Evolutionary conservation across 2,888 invertebrate genomes (phyloP).

Genomic region (Orthosia gracilis): DNA sequence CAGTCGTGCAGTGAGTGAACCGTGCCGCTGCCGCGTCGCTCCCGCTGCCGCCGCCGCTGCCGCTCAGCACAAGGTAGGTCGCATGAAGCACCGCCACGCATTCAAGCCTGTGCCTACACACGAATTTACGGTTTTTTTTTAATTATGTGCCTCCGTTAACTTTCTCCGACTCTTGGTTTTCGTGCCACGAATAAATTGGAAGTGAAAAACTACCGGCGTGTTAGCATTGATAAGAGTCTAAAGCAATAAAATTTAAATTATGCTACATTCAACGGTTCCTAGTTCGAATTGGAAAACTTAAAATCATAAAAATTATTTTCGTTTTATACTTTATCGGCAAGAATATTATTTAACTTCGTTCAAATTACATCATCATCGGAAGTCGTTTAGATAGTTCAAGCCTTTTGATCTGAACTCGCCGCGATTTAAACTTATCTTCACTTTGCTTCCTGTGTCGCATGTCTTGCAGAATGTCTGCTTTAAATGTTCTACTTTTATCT

Average conservation of each 20-base stretch:
- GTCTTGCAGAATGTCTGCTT: conserved; percentile 69
- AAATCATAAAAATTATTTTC: not conserved
- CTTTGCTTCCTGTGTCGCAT: conserved; percentile 74
- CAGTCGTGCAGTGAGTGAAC: conserved; percentile 86
- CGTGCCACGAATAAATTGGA: conserved; percentile 67
- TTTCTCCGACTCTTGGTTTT: conserved; percentile 63
- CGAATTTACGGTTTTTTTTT: conserved; percentile 64
- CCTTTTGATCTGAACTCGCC: conserved; percentile 1
- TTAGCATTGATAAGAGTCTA: conserved; percentile 22
- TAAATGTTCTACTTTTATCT: conserved; percentile 67
- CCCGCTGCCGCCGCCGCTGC: conserved; percentile 60
- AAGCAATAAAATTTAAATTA: conserved; percentile 17
- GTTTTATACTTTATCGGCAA: not conserved
- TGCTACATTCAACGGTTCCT: not conserved
- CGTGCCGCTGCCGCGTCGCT: conserved; percentile 71
- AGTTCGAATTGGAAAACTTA: not conserved
- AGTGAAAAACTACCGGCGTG: conserved; percentile 53
- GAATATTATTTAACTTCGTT: not conserved
- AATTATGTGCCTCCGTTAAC: conserved; percentile 70
- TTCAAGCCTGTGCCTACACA: conserved; percentile 68
- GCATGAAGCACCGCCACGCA: conserved; percentile 81
- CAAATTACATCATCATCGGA: conserved; percentile 20
- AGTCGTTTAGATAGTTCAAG: not conserved
- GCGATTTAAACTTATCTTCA: conserved; percentile 1
- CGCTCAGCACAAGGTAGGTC: conserved; percentile 79